phyloP scores from a whole-genome alignment of 2,888 invertebrate genomes.

The Autographa pulchrina region DNA sequence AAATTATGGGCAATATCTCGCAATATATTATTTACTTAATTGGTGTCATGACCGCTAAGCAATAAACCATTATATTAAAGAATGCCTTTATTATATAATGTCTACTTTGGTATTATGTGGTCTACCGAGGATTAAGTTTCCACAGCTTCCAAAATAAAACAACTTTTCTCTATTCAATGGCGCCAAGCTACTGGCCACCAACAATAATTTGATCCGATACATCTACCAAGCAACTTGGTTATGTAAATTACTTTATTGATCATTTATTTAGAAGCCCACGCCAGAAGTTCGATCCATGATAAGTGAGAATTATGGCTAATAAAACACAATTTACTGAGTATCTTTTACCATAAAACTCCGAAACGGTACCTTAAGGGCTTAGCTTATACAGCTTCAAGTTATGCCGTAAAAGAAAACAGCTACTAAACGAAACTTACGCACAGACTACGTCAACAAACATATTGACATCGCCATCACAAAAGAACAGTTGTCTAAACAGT shows the following conservation, averaged over 20 bases:
- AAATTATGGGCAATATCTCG: too few species aligned
- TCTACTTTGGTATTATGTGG: too few species aligned
- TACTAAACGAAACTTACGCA: slow-evolving; percentile 19
- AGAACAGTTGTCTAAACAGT: slow-evolving; percentile 63
- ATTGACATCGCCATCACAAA: slow-evolving; percentile 57
- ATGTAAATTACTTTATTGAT: neutral
- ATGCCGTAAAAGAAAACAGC: slow-evolving; percentile 14
- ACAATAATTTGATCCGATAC: neutral
- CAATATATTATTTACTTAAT: too few species aligned
- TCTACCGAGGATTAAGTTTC: too few species aligned
- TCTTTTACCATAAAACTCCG: slow-evolving; percentile 8
- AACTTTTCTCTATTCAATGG: neutral
- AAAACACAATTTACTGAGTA: slow-evolving; percentile 2
- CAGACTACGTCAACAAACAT: slow-evolving; percentile 24
- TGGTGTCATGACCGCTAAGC: too few species aligned
- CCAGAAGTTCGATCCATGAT: neutral
- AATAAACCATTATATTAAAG: too few species aligned
- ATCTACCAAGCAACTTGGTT: neutral
- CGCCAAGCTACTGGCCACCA: neutral
- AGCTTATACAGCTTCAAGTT: slow-evolving; percentile 5
- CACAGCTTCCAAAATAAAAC: too few species aligned
- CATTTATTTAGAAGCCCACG: slow-evolving; percentile 1
- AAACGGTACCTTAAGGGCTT: slow-evolving; percentile 26
- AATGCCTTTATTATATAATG: too few species aligned
- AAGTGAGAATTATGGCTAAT: neutral